A percentile compares a stretch with the other conserved stretches of the same genome.
These are phyloP conservation scores for Ptiloglossa arizonensis DNA, from an alignment of 1,140 invertebrate species.

Conservation along the genomic window DNA sequence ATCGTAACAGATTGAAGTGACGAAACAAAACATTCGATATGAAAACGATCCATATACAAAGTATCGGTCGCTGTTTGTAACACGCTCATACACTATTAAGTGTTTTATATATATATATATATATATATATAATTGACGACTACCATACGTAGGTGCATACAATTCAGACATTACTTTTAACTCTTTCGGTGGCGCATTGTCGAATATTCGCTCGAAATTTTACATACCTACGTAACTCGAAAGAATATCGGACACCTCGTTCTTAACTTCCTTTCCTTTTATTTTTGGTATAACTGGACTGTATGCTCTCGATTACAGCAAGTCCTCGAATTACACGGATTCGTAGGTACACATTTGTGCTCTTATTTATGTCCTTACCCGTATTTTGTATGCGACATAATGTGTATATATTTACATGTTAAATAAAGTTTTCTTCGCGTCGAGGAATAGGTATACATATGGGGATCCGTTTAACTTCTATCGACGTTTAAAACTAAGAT, in stretches of 20 bases:
- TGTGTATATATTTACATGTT: too few species aligned
- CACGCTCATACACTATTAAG: neutral
- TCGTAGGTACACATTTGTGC: neutral
- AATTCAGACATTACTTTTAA: constrained; percentile 1
- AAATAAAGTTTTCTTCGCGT: too few species aligned
- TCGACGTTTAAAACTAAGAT: too few species aligned
- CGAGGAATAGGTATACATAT: too few species aligned
- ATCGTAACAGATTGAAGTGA: constrained; percentile 6
- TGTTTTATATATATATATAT: neutral
- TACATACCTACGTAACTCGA: neutral
- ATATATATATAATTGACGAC: constrained; percentile 34
- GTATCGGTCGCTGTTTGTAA: constrained; percentile 20
- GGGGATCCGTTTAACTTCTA: too few species aligned
- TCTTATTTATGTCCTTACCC: too few species aligned
- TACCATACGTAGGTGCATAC: constrained; percentile 19
- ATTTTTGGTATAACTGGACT: too few species aligned
- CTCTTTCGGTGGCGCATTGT: neutral
- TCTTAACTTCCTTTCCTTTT: neutral
- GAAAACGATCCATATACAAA: constrained; percentile 18
- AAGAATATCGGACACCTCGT: too few species aligned
- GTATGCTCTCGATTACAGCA: too few species aligned
- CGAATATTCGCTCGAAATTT: neutral
- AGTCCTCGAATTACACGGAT: too few species aligned
- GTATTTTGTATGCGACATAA: too few species aligned
- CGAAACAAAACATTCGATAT: constrained; percentile 23